Evolutionary conservation across 1,140 invertebrate genomes (phyloP).

Genomic region (Microplitis demolitor): DNA sequence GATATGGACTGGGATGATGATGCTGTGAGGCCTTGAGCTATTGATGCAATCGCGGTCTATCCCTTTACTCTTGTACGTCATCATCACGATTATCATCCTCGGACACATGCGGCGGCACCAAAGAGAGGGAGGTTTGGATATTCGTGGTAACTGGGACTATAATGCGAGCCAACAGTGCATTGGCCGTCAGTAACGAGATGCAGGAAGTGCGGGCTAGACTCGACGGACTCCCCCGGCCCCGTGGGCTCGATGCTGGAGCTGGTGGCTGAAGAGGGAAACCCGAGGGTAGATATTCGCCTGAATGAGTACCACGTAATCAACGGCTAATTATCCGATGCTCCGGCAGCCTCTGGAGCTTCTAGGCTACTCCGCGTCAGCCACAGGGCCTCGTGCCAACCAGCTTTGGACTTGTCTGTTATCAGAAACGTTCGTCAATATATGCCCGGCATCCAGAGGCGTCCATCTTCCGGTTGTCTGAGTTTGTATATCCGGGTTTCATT

Average conservation of each 20-base stretch:
- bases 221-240: neutral
- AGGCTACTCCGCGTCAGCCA: slow-evolving; percentile 23
- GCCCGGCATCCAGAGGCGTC: no score
- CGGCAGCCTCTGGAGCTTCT: slow-evolving; percentile 47
- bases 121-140: neutral
- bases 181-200: slow-evolving; percentile 56
- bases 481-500: no score
- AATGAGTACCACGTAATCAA: slow-evolving; percentile 59
- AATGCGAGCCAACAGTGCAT: slow-evolving; percentile 49
- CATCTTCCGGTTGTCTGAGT: no score
- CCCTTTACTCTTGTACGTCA: no score
- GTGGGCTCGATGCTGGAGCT: slow-evolving; percentile 16
- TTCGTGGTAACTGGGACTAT: slow-evolving; percentile 34
- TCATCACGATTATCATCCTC: no score
- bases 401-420: no score
- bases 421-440: no score
- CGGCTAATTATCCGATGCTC: slow-evolving; percentile 59
- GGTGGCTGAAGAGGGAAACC: slow-evolving; percentile 33
- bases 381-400: slow-evolving; percentile 6
- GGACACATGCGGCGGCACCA: slow-evolving; percentile 1
- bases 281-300: slow-evolving; percentile 54
- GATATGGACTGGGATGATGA: slow-evolving; percentile 19
- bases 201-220: slow-evolving; percentile 50
- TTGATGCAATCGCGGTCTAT: no score
- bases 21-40: slow-evolving; percentile 3